Percentiles rank a stretch among this genome's conserved stretches.
phyloP scores from a whole-genome alignment of 2,888 invertebrate genomes.

The Ischnura elegans region DNA sequence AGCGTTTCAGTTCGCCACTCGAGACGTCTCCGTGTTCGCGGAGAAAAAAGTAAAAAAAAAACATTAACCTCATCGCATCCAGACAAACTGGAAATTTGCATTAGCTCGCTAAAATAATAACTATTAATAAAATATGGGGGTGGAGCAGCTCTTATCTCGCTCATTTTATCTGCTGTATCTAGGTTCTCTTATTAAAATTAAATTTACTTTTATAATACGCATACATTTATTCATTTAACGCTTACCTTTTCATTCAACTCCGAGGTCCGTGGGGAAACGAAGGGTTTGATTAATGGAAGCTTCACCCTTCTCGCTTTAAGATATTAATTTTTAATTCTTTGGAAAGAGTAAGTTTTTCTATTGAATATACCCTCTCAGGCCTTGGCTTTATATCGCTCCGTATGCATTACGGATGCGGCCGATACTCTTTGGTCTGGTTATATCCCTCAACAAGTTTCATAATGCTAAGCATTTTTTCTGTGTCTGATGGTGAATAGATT shows the following conservation, averaged over 20 bases:
- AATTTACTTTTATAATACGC: neutral
- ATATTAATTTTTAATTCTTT: too few relatives aligned
- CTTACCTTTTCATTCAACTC: neutral
- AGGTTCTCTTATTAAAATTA: neutral
- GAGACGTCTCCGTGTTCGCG: constrained; percentile 10
- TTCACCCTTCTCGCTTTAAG: neutral
- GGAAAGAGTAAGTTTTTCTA: too few relatives aligned
- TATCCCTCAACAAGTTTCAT: too few relatives aligned
- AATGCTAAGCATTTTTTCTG: too few relatives aligned
- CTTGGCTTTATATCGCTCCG: too few relatives aligned
- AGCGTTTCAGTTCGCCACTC: neutral
- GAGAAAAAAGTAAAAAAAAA: neutral
- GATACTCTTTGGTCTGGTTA: too few relatives aligned
- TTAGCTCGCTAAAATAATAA: neutral
- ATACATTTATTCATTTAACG: too few relatives aligned
- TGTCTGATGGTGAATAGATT: too few relatives aligned
- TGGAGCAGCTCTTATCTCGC: neutral
- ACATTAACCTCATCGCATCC: neutral
- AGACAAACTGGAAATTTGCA: constrained; percentile 6
- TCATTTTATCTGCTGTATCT: neutral
- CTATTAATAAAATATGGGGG: too few relatives aligned
- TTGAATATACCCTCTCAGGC: too few relatives aligned
- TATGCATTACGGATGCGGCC: too few relatives aligned
- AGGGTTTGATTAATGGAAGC: neutral
- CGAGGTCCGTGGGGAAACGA: neutral